These are phyloP conservation scores for Hypercompe scribonia DNA, from an alignment of 2,888 invertebrate species.

Conservation along the genomic window DNA sequence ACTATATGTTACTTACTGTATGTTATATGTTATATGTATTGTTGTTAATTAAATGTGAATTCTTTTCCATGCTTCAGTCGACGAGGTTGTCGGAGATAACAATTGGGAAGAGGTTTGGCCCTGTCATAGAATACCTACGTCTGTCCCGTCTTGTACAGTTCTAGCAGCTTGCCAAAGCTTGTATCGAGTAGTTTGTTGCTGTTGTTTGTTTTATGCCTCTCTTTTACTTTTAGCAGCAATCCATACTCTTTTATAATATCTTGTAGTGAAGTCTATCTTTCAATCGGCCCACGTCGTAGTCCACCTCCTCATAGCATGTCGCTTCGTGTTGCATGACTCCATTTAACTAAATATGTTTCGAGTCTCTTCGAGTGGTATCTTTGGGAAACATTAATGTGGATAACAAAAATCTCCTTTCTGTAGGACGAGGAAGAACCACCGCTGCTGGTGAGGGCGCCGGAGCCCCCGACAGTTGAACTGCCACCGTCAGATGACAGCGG, in stretches of 20 bases:
- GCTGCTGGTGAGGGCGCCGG: slow-evolving; percentile 58
- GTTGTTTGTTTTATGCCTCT: slow-evolving; percentile 48
- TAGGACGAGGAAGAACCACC: slow-evolving; percentile 59
- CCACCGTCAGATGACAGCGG: slow-evolving; percentile 86
- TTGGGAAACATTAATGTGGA: not conserved
- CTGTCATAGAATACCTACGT: slow-evolving; percentile 56
- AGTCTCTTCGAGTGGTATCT: slow-evolving; percentile 14
- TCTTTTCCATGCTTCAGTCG: slow-evolving; percentile 83
- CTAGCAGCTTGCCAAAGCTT: slow-evolving; percentile 60
- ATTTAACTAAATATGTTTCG: slow-evolving; percentile 30
- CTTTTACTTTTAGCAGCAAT: not conserved
- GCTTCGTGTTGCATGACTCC: slow-evolving; percentile 46
- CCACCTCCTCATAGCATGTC: slow-evolving; percentile 51
- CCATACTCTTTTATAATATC: not conserved
- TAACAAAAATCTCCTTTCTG: slow-evolving; percentile 18
- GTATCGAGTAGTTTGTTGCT: slow-evolving; percentile 62
- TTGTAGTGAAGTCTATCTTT: slow-evolving; percentile 7
- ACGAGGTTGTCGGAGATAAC: slow-evolving; percentile 78
- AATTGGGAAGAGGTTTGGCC: slow-evolving; percentile 81
- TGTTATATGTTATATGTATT: slow-evolving; percentile 13
- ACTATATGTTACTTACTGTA: not conserved
- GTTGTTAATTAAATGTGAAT: slow-evolving; percentile 47
- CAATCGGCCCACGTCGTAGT: slow-evolving; percentile 31
- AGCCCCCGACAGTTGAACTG: slow-evolving; percentile 69
- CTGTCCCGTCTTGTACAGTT: slow-evolving; percentile 46